Evolutionary conservation across 2,888 invertebrate genomes (phyloP).

Genomic region (Acanthosoma haemorrhoidale): DNA sequence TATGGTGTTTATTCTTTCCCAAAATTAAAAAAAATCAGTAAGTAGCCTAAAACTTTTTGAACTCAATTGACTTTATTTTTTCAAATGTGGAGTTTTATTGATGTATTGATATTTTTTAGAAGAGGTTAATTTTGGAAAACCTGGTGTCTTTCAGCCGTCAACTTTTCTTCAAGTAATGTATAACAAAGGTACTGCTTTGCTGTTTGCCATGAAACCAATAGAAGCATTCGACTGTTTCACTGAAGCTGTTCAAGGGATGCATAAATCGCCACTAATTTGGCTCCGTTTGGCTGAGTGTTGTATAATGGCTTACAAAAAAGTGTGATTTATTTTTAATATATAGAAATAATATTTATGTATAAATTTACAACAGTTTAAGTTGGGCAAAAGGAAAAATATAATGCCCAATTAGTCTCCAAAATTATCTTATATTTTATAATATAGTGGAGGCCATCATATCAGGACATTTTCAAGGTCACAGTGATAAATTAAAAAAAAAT

Average conservation of each 20-base stretch:
- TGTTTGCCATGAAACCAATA: conserved; percentile 71
- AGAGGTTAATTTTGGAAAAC: conserved; percentile 44
- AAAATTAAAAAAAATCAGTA: conserved; percentile 39
- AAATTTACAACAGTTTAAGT: no score
- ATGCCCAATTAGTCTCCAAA: no score
- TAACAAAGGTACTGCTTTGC: conserved; percentile 76
- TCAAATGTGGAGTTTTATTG: no score
- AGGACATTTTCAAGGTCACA: no score
- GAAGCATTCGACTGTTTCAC: conserved; percentile 89
- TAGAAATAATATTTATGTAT: no score
- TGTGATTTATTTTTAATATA: no score
- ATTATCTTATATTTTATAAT: no score
- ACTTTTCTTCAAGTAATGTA: conserved; percentile 58
- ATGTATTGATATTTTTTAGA: neutral
- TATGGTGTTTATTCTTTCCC: conserved; percentile 51
- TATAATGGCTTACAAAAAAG: conserved; percentile 62
- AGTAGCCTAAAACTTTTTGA: neutral
- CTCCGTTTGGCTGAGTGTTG: conserved; percentile 89
- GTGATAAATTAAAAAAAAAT: no score
- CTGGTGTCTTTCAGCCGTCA: conserved; percentile 41
- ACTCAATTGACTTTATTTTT: neutral
- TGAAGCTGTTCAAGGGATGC: conserved; percentile 67
- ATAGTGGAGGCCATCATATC: no score
- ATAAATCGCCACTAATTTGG: conserved; percentile 87
- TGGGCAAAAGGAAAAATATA: no score